Evolutionary conservation across 2,888 invertebrate species (phyloP), one percentile per base, ranked within the genome.

Genomic region (Thereva unica): DNA sequence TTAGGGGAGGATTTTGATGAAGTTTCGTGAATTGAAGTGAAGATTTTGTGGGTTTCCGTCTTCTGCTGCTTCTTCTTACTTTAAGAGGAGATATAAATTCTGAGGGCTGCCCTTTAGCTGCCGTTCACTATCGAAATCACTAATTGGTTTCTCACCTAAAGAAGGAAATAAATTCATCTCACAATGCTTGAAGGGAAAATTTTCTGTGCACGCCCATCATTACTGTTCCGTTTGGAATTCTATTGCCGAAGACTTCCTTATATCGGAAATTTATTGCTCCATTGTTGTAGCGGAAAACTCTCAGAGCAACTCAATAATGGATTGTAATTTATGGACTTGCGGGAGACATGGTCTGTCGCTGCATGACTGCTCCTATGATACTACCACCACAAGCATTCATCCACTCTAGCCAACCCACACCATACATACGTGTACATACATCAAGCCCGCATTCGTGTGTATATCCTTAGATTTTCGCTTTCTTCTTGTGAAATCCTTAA

Each of bases 251-350:
- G 54, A 64, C 54, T 45, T 64, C 54, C 54, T 54, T 66, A 57
- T 54, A 66, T 66, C 38, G 56, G 55, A 65, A 69, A 69, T 69
- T 69, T 69, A 69, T 69, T 67, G 63, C 63, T 64, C 42, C 55
- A 65, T 67, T 69, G 67, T 69, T 59, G 66, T 40, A 68, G 45
- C 59, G 64, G 63, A 67, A 64, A 67, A 64, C 67, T 67, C 52
- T 49, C 64, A 61, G 52, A 57, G 65, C 67, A 69, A 65, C 69
- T 69, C 67, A 69, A 69, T 69, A 69, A 69, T 69, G 69, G 69
- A 69, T 69, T 44, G 69, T 69, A 67, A 69, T 69, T 69, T 69
- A 69, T 69, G 65, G 67, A 69, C 64, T 67, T 64, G 64, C 42
- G 52, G 52, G 53, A 64, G 68, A 69, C 59, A 67, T 49, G 54